Base-by-base conservation (phyloP, 1,140 invertebrate species). In the Cotesia chilonis region DNA sequence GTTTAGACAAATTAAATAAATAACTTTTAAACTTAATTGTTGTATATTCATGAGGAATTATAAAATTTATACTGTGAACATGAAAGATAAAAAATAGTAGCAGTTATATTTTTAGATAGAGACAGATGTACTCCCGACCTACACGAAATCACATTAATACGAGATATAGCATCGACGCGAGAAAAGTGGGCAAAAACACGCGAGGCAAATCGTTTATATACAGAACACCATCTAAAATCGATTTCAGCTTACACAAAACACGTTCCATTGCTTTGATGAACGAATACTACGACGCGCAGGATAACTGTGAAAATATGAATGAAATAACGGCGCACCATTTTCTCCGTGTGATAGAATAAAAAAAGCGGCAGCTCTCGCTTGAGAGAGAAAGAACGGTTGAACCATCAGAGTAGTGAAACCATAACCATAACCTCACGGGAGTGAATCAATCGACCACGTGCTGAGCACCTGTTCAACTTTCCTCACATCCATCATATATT, bases 251-350 rank as follows among this genome's bases (percentile, higher is more conserved):
- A 79, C 80, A 83, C 84, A 86, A 84, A 71, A 76, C 80, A 71
- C 66, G 54, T 38, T 60, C 72, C 72, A 78, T 79, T 80, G 75
- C 77, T 82, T 82, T 78, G 80, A 82, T 80, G 80, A 79, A 81
- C 78, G 81, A 75, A 75, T 77, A 76, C 75, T 68, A 20, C 63
- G 52, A 78, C 77, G 76, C 78, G 74, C 76, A 77, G 73, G 38
- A 74, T 74, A 77, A 73, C 77, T 80, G 81, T 85, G 83, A 81
- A 87, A 86, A 86, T 87, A 87, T 87, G 85, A 86, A 87, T 87
- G 85, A 86, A 87, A 85, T 28, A 87, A 85, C 79, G 81, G 82
- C 79, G 82, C 77, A 82, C 78, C 77, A 80, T 74, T 76, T 61
- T 71, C 79, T 81, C 79, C 79, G 79, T 75, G 77, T 73, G 67